Evolutionary conservation across 2,113 vertebrate genomes (phyloP), one percentile per base, ranked within the genome.

Genomic region (Macquaria ambigua): DNA sequence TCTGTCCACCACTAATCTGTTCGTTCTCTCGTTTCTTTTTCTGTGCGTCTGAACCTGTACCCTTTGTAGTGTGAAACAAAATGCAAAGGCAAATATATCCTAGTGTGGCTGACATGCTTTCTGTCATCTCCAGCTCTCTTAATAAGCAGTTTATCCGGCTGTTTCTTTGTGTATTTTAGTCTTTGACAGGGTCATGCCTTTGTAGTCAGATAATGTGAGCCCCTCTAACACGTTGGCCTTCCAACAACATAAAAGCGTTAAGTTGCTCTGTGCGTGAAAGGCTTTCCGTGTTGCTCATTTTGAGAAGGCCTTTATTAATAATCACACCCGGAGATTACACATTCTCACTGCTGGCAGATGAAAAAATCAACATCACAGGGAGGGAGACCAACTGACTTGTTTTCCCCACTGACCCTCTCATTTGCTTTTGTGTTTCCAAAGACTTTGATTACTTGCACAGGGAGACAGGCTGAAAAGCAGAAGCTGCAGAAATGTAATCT

Each of bases 101-200:
- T 1, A 21, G n/a, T 3, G 10, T 52, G 63, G 64, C 72, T 73
- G 74, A 86, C 52, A 68, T 81, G 56, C 67, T 80, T 83, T 55
- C 77, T 73, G 81, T 82, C 86, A 74, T 88, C 75, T 73, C 41
- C 73, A 53, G 46, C 75, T 63, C 56, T 20, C 67, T 79, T 89
- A 90, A 83, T 87, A 84, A 87, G 83, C 73, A 86, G 90, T 89
- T 92, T 90, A 66, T 77, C 8, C 81, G 28, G 56, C 52, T 31
- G 43, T 53, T 77, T 79, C 84, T 87, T 76, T 83, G 72, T 56
- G 58, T 16, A 28, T 5, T 48, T 8, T 21, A 20, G 28, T 81
- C 74, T 79, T 52, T 85, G 81, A 88, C 81, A 43, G 61, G 69
- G 82, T 72, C 21, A 31, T 55, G 84, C 62, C 84, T 93, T 90